Evolutionary conservation across 1,140 invertebrate species (phyloP).

Genomic region (Batillaria attramentaria): DNA sequence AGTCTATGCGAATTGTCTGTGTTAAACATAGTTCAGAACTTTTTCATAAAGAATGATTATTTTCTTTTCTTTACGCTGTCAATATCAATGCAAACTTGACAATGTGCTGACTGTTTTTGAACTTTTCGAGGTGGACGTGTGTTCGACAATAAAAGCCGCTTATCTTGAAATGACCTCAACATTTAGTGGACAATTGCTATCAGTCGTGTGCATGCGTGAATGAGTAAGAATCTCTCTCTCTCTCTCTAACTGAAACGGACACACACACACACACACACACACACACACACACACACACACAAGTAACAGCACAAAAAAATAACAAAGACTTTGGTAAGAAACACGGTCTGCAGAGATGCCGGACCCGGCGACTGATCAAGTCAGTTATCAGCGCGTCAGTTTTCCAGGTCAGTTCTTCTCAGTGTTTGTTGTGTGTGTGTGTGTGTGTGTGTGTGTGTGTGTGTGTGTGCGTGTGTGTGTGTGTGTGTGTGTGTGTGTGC

Average conservation of each 20-base stretch:
- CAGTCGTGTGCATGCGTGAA: too few species aligned
- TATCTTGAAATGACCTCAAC: too few species aligned
- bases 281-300: neutral
- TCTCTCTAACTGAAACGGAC: neutral
- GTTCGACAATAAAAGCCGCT: neutral
- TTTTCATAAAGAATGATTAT: too few species aligned
- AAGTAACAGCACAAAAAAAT: too few species aligned
- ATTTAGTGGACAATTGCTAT: too few species aligned
- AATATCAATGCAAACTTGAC: too few species aligned
- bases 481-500: neutral
- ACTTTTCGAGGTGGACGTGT: neutral
- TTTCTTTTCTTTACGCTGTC: too few species aligned
- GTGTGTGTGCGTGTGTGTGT: neutral
- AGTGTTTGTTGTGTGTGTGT: neutral
- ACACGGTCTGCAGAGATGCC: neutral
- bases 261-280: slow-evolving; percentile 1
- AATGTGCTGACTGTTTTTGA: too few species aligned
- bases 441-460: slow-evolving; percentile 8
- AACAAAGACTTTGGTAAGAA: too few species aligned
- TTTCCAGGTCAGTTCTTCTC: neutral
- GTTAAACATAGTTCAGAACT: too few species aligned
- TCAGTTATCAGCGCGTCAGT: neutral
- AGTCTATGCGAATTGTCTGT: neutral
- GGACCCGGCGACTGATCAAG: neutral
- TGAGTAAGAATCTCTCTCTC: too few species aligned